Evolutionary conservation across 2,797 vertebrate genomes (phyloP).

Genomic region (Gymnoscopelus microlampas): DNA sequence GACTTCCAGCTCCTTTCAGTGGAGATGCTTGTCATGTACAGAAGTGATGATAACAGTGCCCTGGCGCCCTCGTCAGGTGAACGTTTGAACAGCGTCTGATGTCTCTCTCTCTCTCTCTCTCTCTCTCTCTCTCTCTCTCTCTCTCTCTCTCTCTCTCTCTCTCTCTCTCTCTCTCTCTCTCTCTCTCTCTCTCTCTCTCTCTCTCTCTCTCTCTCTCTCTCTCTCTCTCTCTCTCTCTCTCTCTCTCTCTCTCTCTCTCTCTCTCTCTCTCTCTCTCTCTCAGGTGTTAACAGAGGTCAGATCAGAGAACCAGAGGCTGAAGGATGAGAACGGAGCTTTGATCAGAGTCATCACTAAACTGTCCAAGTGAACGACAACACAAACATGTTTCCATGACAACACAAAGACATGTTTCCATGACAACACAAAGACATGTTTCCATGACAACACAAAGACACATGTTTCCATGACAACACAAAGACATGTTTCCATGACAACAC

Average conservation of each 20-base stretch:
- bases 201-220: conserved; percentile 33
- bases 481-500: too few species aligned
- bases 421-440: too few species aligned
- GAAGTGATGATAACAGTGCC: too few species aligned
- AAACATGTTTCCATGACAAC: too few species aligned
- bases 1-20: too few species aligned
- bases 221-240: conserved; percentile 69
- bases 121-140: conserved; percentile 2
- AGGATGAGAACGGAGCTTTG: conserved; percentile 97
- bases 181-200: conserved; percentile 42
- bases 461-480: too few species aligned
- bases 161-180: conserved; percentile 57
- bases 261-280: conserved; percentile 66
- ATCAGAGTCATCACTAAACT: conserved; percentile 99
- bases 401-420: too few species aligned
- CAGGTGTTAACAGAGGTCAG: conserved; percentile 95
- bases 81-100: neutral
- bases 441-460: too few species aligned
- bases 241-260: conserved; percentile 57
- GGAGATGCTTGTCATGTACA: too few species aligned
- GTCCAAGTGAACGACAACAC: conserved; percentile 85
- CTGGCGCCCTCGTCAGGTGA: too few species aligned
- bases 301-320: conserved; percentile 97
- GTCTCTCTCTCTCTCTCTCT: conserved; percentile 43
- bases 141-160: conserved; percentile 26